phyloP scores from a whole-genome alignment of 2,113 vertebrate genomes.

The Antechinus stuartii region DNA sequence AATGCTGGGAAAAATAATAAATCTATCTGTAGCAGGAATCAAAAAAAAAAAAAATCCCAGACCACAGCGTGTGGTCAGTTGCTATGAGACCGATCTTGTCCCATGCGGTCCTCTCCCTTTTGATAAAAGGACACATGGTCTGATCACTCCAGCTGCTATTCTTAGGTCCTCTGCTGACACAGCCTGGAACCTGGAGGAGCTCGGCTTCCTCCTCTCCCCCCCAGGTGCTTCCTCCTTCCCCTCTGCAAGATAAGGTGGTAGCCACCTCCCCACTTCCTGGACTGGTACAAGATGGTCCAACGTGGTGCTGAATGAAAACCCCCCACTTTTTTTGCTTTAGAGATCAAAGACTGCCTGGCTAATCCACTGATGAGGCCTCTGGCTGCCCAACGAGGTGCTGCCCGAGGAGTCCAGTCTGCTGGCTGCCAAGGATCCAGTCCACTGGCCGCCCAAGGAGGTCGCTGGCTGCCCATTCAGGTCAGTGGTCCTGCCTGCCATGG shows the following conservation, averaged over 20 bases:
- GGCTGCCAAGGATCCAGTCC: neutral
- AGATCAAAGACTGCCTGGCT: neutral
- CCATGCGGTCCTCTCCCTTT: neutral
- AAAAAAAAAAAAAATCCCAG: slow-evolving; percentile 45
- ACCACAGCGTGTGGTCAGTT: slow-evolving; percentile 19
- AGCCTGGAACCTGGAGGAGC: slow-evolving; percentile 23
- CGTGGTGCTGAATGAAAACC: neutral
- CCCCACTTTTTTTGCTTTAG: neutral
- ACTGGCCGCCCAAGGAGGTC: neutral
- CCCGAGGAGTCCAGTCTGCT: neutral
- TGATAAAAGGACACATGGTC: neutral
- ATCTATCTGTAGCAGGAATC: slow-evolving; percentile 30
- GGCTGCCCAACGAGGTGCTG: neutral
- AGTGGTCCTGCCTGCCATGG: neutral
- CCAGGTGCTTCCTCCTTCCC: neutral
- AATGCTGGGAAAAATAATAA: neutral
- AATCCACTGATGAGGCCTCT: neutral
- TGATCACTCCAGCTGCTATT: slow-evolving; percentile 23
- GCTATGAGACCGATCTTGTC: slow-evolving; percentile 33
- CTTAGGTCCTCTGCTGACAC: neutral
- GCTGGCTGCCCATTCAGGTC: neutral
- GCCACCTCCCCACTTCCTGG: neutral
- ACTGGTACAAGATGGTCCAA: neutral
- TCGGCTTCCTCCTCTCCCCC: neutral
- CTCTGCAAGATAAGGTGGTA: neutral